phyloP scores from a whole-genome alignment of 2,113 vertebrate genomes.

The Chinchilla lanigera region DNA sequence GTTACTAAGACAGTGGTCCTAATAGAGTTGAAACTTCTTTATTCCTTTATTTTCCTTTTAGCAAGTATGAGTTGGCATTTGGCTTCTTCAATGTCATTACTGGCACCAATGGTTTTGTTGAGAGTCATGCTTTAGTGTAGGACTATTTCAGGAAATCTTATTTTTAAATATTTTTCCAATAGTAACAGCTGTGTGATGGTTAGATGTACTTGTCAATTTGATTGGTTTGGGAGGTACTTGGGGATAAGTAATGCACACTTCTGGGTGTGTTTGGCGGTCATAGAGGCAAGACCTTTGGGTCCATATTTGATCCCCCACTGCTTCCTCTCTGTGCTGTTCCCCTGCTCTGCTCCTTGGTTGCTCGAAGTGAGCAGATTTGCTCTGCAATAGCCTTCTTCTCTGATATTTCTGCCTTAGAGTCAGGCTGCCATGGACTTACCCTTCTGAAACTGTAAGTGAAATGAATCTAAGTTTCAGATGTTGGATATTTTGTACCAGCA shows the following conservation, averaged over 20 bases:
- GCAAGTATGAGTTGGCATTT: background rate
- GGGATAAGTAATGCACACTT: background rate
- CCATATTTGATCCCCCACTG: background rate
- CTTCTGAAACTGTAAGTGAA: background rate
- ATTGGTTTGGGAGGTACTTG: background rate
- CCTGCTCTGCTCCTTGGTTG: background rate
- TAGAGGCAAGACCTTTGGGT: background rate
- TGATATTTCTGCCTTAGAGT: background rate
- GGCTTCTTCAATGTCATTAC: background rate
- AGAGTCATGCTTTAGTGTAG: background rate
- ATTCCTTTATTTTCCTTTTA: conserved; percentile 39
- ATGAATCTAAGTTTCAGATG: background rate
- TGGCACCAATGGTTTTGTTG: background rate
- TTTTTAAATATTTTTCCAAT: conserved; percentile 2
- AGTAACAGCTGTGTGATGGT: background rate
- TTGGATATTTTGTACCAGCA: background rate
- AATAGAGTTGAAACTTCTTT: background rate
- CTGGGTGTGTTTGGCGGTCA: background rate
- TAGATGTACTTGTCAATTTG: background rate
- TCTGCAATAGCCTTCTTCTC: no score
- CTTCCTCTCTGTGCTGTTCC: background rate
- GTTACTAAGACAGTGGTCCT: background rate
- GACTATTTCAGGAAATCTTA: conserved; percentile 32
- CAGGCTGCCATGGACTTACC: background rate
- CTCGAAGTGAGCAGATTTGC: background rate